Evolutionary conservation across 2,888 invertebrate genomes (phyloP), one percentile per base, ranked within the genome.

Genomic region (Melieria crassipennis): DNA sequence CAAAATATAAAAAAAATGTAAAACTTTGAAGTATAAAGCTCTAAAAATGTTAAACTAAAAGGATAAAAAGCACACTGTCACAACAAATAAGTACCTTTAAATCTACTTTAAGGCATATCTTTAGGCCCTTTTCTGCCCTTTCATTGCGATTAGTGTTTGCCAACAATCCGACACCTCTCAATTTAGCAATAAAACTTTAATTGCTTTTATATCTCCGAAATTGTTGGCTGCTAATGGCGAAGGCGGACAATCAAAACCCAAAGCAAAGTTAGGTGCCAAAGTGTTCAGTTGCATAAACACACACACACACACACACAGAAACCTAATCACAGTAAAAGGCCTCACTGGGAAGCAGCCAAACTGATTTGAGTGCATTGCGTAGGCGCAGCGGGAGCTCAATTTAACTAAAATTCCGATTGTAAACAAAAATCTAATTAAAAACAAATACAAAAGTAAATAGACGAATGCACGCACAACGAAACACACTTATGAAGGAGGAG

Each of bases 351-450:
- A 10, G 10, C 77, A 71, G 70, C 69, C 30, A 30, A 30, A 30
- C 30, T 30, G 30, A 30, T 30, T 30, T 30, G 30, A 30, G 30
- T 30, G 30, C 30, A 30, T 30, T 30, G 30, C 30, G 10, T 48
- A 48, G 42, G 42, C 48, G 48, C 61, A 69, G 57, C 58, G 75
- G 79, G 77, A 78, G 79, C 79, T 80, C 79, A 81, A 80, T 81
- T 81, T 76, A 78, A 79, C 79, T 80, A 80, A 81, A 79, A 79
- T 81, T 79, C 76, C 77, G 73, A 78, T 75, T 77, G 78, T 75
- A 78, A 81, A 81, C 79, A 80, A 75, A 81, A 79, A 79, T 81
- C 79, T 81, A 81, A 81, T 81, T 81, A 81, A 81, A 81, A 81
- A 78, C 81, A 81, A 81, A 81, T 81, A 81, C 80, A 78, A 79